These are phyloP conservation scores for Cavia porcellus DNA, from an alignment of 2,113 vertebrate species.

Conservation along the genomic window DNA sequence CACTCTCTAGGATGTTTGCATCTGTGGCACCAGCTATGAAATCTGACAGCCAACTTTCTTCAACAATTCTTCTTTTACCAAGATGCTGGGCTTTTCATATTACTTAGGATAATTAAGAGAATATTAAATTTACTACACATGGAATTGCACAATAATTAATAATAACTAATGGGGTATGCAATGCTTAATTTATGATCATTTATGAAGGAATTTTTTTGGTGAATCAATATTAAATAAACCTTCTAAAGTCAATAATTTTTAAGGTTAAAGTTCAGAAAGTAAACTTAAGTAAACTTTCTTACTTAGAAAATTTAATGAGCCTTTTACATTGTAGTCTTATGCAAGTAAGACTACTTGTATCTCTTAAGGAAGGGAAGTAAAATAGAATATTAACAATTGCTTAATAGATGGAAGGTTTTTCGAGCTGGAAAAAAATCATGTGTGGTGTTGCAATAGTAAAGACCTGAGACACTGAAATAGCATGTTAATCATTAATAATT, in stretches of 20 bases:
- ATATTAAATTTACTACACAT: background rate
- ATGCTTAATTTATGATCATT: background rate
- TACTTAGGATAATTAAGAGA: background rate
- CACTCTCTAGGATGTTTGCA: background rate
- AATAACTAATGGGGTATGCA: background rate
- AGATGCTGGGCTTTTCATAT: background rate
- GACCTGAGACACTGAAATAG: background rate
- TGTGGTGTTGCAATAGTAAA: background rate
- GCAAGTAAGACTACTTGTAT: background rate
- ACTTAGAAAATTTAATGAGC: background rate
- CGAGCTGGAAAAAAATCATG: background rate
- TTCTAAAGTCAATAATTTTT: constrained; percentile 13
- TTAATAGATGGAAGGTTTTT: background rate
- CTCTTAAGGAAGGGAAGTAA: background rate
- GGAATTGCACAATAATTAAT: background rate
- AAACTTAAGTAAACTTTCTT: background rate
- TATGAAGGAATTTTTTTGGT: background rate
- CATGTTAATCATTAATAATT: background rate
- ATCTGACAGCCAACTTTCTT: background rate
- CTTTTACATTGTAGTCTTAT: background rate
- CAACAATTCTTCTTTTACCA: background rate
- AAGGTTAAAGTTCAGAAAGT: background rate
- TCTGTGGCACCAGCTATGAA: background rate
- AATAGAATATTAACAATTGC: background rate
- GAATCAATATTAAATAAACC: background rate